Evolutionary conservation across 2,113 vertebrate species (phyloP).

Genomic region (Paralichthys olivaceus): DNA sequence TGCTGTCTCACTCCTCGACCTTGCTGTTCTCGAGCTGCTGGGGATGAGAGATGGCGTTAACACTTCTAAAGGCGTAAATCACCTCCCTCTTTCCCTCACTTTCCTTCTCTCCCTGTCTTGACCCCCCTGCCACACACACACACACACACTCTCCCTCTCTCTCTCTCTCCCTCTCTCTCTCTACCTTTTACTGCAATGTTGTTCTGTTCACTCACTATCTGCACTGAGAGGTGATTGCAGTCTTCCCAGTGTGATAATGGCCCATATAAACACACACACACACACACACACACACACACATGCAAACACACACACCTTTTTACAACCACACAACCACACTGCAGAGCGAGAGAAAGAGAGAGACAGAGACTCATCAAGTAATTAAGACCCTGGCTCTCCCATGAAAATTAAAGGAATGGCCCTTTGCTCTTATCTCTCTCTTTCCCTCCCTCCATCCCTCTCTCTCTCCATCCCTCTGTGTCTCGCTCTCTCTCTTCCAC

Average conservation of each 20-base stretch:
- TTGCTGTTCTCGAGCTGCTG: conserved; percentile 70
- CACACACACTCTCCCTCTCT: background rate
- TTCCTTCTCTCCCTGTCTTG: background rate
- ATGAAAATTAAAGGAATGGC: conserved; percentile 82
- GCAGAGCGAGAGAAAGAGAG: conserved; percentile 38
- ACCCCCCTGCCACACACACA: background rate
- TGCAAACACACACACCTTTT: conserved; percentile 33
- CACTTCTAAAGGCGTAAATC: conserved; percentile 71
- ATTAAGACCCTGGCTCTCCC: conserved; percentile 80
- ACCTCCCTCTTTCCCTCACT: conserved; percentile 39
- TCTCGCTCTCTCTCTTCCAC: conserved; percentile 39
- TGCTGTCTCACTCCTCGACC: conserved; percentile 66
- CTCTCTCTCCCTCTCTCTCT: background rate
- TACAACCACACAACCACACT: conserved; percentile 26
- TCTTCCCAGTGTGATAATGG: conserved; percentile 74
- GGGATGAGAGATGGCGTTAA: conserved; percentile 71
- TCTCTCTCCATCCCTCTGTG: conserved; percentile 19
- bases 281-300: conserved; percentile 27
- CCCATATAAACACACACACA: conserved; percentile 33
- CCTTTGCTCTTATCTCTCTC: conserved; percentile 68
- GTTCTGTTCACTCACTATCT: conserved; percentile 62
- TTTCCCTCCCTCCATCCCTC: conserved; percentile 15
- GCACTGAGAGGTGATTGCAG: conserved; percentile 72
- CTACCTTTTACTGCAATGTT: conserved; percentile 49
- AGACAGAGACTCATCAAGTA: conserved; percentile 75